Evolutionary conservation across 1,140 invertebrate species (phyloP).

Genomic region (Rhagoletis pomonella): DNA sequence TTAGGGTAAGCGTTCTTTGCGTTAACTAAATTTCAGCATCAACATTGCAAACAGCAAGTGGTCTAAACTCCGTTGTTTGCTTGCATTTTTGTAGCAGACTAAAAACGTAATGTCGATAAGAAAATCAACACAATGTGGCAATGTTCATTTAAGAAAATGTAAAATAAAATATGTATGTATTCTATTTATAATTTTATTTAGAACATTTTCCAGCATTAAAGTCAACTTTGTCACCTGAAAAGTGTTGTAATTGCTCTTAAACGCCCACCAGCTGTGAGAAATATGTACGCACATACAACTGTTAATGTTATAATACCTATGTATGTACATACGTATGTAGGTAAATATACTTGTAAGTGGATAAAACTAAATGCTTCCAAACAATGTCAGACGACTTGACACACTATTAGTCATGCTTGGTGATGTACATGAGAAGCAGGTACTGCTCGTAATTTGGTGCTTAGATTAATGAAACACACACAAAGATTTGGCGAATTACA

Average conservation of each 20-base stretch:
- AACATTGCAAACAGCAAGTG: background rate
- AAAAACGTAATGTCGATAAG: background rate
- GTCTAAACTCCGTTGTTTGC: too few relatives aligned
- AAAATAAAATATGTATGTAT: too few relatives aligned
- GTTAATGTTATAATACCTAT: too few relatives aligned
- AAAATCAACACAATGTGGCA: background rate
- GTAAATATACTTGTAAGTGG: background rate
- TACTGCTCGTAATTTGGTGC: background rate
- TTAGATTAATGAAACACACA: background rate
- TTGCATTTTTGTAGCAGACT: background rate
- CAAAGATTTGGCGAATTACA: background rate
- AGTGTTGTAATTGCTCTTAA: slow-evolving; percentile 31
- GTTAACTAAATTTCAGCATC: too few relatives aligned
- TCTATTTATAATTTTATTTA: background rate
- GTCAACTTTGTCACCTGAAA: background rate
- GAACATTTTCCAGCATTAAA: background rate
- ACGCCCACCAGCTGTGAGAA: background rate
- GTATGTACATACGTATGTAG: background rate
- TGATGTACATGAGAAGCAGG: background rate
- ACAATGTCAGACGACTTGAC: slow-evolving; percentile 37
- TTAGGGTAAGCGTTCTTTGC: background rate
- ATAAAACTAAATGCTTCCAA: background rate
- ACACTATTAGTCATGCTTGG: background rate
- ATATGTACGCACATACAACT: background rate
- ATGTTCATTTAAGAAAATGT: background rate